Evolutionary conservation across 2,888 invertebrate species (phyloP).

Genomic region (Ditula angustiorana): DNA sequence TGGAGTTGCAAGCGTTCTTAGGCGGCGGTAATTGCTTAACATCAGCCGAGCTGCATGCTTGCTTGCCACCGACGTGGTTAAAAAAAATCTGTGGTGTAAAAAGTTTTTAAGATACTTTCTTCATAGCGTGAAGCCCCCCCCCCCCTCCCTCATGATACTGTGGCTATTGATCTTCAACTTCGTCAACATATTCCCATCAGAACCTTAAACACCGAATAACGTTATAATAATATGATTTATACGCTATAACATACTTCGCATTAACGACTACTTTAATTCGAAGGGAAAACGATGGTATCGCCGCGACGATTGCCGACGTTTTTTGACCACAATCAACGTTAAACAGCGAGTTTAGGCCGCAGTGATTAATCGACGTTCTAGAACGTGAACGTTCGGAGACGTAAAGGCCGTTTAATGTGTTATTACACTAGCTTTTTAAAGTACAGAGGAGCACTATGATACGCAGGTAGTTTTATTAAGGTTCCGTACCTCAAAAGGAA

Average conservation of each 20-base stretch:
- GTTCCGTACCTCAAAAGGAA: no score
- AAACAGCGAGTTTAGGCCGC: conserved; percentile 47
- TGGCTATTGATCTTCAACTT: no score
- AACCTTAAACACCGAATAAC: conserved; percentile 26
- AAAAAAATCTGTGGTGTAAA: no score
- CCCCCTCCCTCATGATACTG: no score
- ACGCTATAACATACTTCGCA: conserved; percentile 44
- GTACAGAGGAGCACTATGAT: no score
- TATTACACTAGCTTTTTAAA: neutral
- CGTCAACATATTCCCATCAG: neutral
- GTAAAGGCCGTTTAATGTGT: neutral
- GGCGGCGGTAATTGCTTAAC: no score
- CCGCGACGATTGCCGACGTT: conserved; percentile 43
- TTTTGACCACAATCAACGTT: conserved; percentile 47
- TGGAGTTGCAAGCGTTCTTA: no score
- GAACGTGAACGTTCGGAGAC: conserved; percentile 14
- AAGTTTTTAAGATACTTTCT: no score
- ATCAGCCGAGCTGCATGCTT: no score
- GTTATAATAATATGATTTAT: conserved; percentile 57
- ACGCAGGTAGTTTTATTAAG: no score
- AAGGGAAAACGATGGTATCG: neutral
- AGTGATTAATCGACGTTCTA: conserved; percentile 52
- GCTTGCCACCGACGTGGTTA: no score
- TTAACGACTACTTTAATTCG: conserved; percentile 48
- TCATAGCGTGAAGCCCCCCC: no score